Evolutionary conservation across 2,113 vertebrate species (phyloP), one percentile per base, ranked within the genome.

Genomic region (Salvelinus sp.): DNA sequence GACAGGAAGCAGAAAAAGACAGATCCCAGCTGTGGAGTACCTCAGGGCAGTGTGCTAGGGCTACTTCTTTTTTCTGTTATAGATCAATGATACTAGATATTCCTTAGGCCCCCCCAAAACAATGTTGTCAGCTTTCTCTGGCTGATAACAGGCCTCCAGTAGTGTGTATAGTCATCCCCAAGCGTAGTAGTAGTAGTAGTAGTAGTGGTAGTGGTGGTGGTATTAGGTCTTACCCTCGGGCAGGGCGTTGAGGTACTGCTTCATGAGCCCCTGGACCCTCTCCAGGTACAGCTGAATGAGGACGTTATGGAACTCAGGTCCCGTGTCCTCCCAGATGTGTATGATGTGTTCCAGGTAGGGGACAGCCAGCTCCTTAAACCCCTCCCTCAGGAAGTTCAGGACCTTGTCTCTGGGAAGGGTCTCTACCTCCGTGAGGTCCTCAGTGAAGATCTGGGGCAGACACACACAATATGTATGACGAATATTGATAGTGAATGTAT

Each of bases 321-420:
- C 93, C 0, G 90, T 92, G 73, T 99, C 98, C 6, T 98, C 95
- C 97, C 97, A 99, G 30, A 94, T 86, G 0, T 96, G 88, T 79
- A 99, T 92, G 82, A 99, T 95, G 82, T 99, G 97, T 80, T 99
- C 97, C 93, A 99, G 90, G 73, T 99, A 99, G 0, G 98, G 97
- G 87, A 97, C 86, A 82, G 96, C 94, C 69, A 99, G 92, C 80
- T 95, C 95, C 87, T 95, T 96, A 75, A 97, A 98, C 74, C 96
- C 96, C 76, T 98, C 96, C 83, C 93, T 93, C 88, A 99, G 91
- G 91, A 99, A 98, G 87, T 85, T 87, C 30, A 99, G 93, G 77
- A 98, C 96, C 76, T 91, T 94, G 80, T 96, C 92, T 73, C 98
- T 90, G 23, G 98, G 98, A 44, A 98, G 84, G 14, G 92, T 91